Evolutionary conservation across 1,140 invertebrate genomes (phyloP).

Genomic region (Rhynchophorus ferrugineus): DNA sequence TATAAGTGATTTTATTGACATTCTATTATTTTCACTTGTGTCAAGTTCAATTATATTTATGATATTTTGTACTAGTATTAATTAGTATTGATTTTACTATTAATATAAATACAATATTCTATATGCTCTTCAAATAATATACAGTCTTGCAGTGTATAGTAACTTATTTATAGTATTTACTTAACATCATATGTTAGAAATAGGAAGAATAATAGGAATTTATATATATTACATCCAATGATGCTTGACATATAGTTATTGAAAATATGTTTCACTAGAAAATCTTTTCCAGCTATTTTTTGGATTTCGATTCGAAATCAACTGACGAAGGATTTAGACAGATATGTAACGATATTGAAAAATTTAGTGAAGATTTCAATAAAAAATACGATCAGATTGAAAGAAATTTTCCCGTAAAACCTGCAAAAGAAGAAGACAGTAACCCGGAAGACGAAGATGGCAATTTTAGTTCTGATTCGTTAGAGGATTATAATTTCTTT

Average conservation of each 20-base stretch:
- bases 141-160: too few species aligned
- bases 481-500: constrained; percentile 59
- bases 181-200: too few species aligned
- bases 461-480: constrained; percentile 68
- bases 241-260: too few species aligned
- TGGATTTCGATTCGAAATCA: constrained; percentile 46
- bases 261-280: too few species aligned
- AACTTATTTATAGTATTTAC: too few species aligned
- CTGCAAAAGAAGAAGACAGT: background rate
- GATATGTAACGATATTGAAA: constrained; percentile 39
- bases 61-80: background rate
- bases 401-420: constrained; percentile 21
- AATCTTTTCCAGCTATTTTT: constrained; percentile 48
- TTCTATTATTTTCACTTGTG: background rate
- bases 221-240: too few species aligned
- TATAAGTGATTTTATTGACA: background rate
- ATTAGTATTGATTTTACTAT: too few species aligned
- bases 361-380: constrained; percentile 40
- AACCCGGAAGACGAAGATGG: constrained; percentile 48
- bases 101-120: too few species aligned
- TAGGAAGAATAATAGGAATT: too few species aligned
- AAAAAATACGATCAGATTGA: constrained; percentile 35
- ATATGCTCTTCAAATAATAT: too few species aligned
- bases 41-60: too few species aligned
- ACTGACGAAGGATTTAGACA: constrained; percentile 47